Conservation (phyloP, 2,113 vertebrate species). For the Labeo rohita region DNA sequence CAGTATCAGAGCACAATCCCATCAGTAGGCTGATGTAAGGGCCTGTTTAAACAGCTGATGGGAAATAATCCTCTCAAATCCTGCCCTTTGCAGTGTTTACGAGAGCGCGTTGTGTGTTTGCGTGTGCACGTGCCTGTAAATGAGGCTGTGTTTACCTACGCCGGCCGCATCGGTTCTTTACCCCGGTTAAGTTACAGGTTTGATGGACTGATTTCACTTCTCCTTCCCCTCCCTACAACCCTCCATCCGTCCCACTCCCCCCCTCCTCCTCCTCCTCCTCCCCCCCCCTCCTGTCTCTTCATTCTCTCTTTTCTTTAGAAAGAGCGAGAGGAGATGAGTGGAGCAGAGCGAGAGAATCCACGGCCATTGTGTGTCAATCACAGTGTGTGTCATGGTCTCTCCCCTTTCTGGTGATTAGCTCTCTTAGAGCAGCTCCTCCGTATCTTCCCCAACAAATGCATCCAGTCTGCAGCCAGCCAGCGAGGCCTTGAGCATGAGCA, state of each 20-base stretch:
- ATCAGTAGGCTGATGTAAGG: slow-evolving; percentile 37
- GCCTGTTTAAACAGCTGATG: slow-evolving; percentile 50
- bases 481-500: slow-evolving; percentile 75
- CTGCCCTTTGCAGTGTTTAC: slow-evolving; percentile 38
- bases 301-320: slow-evolving; percentile 67
- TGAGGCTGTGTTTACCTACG: slow-evolving; percentile 20
- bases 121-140: slow-evolving; percentile 16
- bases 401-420: slow-evolving; percentile 79
- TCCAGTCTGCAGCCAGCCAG: slow-evolving; percentile 63
- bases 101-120: slow-evolving; percentile 14
- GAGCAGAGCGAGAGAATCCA: slow-evolving; percentile 74
- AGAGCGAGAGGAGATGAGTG: slow-evolving; percentile 62
- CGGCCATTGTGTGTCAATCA: slow-evolving; percentile 84
- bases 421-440: slow-evolving; percentile 76
- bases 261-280: slow-evolving; percentile 22
- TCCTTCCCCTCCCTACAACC: slow-evolving; percentile 52
- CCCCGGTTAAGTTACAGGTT: slow-evolving; percentile 59
- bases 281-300: slow-evolving; percentile 49
- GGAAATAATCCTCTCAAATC: slow-evolving; percentile 48
- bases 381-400: slow-evolving; percentile 64
- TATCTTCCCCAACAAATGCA: slow-evolving; percentile 77
- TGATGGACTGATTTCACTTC: slow-evolving; percentile 56
- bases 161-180: slow-evolving; percentile 43
- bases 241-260: slow-evolving; percentile 61
- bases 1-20: slow-evolving; percentile 24